Evolutionary conservation across 1,140 invertebrate genomes (phyloP).

Genomic region (Teleopsis dalmanni): DNA sequence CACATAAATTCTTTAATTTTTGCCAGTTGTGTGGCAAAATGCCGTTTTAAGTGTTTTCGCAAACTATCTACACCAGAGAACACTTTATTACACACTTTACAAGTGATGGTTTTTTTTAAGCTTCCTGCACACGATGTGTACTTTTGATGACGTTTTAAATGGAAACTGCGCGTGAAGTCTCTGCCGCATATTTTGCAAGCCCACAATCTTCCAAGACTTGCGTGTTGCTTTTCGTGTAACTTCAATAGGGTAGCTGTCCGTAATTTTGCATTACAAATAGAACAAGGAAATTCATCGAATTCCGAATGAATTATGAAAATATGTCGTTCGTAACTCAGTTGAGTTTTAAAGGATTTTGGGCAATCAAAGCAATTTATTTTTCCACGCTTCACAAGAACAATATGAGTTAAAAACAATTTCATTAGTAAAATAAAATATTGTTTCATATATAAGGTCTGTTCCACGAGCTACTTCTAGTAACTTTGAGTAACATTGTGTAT

Average conservation of each 20-base stretch:
- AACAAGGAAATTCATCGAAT: constrained; percentile 29
- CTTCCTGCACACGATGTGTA: constrained; percentile 64
- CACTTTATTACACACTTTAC: constrained; percentile 60
- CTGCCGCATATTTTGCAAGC: constrained; percentile 49
- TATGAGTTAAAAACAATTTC: background rate
- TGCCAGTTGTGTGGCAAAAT: constrained; percentile 58
- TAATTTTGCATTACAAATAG: constrained; percentile 37
- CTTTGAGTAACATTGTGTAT: too few species aligned
- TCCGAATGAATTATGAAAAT: constrained; percentile 39
- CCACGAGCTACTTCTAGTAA: too few species aligned
- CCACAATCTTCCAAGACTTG: constrained; percentile 32
- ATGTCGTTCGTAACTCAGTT: constrained; percentile 38
- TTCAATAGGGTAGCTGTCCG: constrained; percentile 28
- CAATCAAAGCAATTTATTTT: constrained; percentile 41
- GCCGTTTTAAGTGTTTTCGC: constrained; percentile 63
- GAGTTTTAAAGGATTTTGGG: constrained; percentile 41
- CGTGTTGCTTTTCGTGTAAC: constrained; percentile 34
- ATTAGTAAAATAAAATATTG: too few species aligned
- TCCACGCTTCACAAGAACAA: constrained; percentile 20
- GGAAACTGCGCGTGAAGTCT: constrained; percentile 67
- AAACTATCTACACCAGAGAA: constrained; percentile 70
- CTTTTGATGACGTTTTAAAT: constrained; percentile 63
- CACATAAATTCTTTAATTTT: constrained; percentile 59
- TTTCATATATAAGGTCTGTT: too few species aligned
- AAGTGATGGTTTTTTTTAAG: constrained; percentile 32